Base-by-base conservation (phyloP, 2,113 vertebrate genomes). In the Taurulus bubalis region DNA sequence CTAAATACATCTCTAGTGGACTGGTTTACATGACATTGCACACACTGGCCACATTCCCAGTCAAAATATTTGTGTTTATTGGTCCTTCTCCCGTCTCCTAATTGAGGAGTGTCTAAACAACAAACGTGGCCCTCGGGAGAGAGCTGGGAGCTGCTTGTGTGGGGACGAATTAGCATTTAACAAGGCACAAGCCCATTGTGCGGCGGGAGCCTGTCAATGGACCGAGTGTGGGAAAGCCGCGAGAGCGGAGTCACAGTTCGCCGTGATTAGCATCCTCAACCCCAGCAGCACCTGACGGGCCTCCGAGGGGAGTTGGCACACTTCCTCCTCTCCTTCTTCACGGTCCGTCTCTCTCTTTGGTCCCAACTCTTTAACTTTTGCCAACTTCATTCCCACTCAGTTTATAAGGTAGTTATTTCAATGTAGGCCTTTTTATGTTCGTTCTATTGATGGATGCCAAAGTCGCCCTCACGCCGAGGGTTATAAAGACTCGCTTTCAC, bases 131-230 rank as follows among this genome's bases (percentile, higher is more conserved):
- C 86, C 82, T 62, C 53, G 6, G 78, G 83, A 78, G 80, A 51
- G 83, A 10, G 42, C 76, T 34, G 55, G 30, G 86, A 80, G 77
- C 87, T 77, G 63, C 82, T 67, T 88, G 86, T 84, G 85, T 71
- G 71, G 62, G 87, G 83, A 56, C 70, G 79, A 80, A 91, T 95
- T 94, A 93, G 85, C 93, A 93, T 94, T 89, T 92, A 92, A 95
- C 88, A 90, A 93, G 94, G 93, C 93, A 93, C 94, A 95, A 89
- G 92, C 88, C 91, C 80, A 89, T 94, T 94, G 93, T 94, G 82
- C 60, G 56, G 69, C 15, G 28, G 80, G 62, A 71, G 66, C 84
- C 75, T 24, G 64, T 92, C 80, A 88, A 77, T 90, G 85, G 79
- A 34, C 75, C 28, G 91, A 93, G 94, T 95, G 94, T 95, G 95